phyloP scores from a whole-genome alignment of 2,113 vertebrate species.

The Fulica atra region DNA sequence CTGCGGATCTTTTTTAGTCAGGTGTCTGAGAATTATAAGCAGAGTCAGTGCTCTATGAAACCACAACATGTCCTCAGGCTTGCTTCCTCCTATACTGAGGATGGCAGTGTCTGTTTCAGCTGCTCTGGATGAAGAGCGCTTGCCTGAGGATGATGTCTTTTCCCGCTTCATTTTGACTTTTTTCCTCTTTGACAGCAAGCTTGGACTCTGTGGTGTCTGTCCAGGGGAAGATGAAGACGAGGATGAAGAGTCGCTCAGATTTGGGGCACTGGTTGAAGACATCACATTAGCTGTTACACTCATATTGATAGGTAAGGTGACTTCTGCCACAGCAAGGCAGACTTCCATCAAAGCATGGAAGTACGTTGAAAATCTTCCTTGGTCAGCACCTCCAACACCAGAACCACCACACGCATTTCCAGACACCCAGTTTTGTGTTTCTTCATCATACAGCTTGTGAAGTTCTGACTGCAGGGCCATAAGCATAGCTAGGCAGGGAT shows the following conservation, averaged over 20 bases:
- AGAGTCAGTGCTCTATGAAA: conserved; percentile 95
- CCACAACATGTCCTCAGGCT: conserved; percentile 98
- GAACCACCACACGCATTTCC: conserved; percentile 75
- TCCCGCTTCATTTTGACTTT: conserved; percentile 98
- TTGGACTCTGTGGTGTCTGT: conserved; percentile 96
- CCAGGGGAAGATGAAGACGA: conserved; percentile 95
- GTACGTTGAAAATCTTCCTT: conserved; percentile 93
- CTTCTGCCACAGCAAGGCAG: conserved; percentile 94
- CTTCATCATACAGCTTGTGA: conserved; percentile 92
- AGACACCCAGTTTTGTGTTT: conserved; percentile 91
- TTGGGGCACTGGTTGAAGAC: conserved; percentile 86
- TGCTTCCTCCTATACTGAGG: conserved; percentile 90
- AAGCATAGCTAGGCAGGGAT: conserved; percentile 94
- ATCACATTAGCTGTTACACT: conserved; percentile 84
- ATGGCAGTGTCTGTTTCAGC: conserved; percentile 82
- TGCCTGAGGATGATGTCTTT: conserved; percentile 84
- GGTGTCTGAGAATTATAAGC: conserved; percentile 94
- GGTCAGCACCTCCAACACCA: conserved; percentile 80
- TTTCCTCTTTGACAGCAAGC: conserved; percentile 94
- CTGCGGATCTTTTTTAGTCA: conserved; percentile 92
- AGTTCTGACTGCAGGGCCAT: conserved; percentile 96
- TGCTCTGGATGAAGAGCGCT: conserved; percentile 77
- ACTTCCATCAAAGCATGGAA: conserved; percentile 97
- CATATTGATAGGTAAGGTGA: conserved; percentile 92
- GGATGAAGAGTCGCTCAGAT: conserved; percentile 94